These are phyloP conservation scores for Eubasilissa splendida DNA, from an alignment of 2,888 invertebrate genomes.

Conservation along the genomic window DNA sequence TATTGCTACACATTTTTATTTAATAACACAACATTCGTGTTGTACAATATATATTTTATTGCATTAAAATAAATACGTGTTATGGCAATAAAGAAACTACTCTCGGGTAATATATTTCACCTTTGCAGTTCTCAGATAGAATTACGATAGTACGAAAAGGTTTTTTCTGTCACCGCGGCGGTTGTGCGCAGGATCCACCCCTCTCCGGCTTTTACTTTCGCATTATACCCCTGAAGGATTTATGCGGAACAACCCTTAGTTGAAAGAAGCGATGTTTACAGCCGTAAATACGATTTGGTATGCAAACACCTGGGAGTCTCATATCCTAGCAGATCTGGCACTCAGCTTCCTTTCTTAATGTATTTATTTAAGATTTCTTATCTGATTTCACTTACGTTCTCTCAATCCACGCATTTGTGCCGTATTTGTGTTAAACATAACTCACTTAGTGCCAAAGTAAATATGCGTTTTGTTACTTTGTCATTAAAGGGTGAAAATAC, in stretches of 20 bases:
- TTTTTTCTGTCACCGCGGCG: slow-evolving; percentile 14
- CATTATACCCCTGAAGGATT: slow-evolving; percentile 44
- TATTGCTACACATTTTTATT: no score
- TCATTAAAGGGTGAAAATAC: no score
- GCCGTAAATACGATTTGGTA: slow-evolving; percentile 22
- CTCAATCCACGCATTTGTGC: no score
- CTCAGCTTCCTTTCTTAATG: not conserved
- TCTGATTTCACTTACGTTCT: no score
- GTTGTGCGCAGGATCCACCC: not conserved
- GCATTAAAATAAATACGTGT: no score
- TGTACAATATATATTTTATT: no score
- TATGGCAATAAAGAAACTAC: no score
- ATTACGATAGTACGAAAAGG: slow-evolving; percentile 19
- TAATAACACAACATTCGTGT: no score
- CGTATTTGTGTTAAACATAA: no score
- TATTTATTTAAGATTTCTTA: not conserved
- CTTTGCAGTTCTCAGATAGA: slow-evolving; percentile 23
- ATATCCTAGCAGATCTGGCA: slow-evolving; percentile 8
- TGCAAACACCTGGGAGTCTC: slow-evolving; percentile 22
- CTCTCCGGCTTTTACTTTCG: slow-evolving; percentile 43
- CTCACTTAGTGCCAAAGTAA: no score
- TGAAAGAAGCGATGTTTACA: slow-evolving; percentile 22
- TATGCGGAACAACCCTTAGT: slow-evolving; percentile 32
- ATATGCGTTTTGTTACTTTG: no score
- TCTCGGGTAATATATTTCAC: not conserved